Evolutionary conservation across 2,113 vertebrate genomes (phyloP), one percentile per base, ranked within the genome.

Genomic region (Dicerorhinus sumatrensis): DNA sequence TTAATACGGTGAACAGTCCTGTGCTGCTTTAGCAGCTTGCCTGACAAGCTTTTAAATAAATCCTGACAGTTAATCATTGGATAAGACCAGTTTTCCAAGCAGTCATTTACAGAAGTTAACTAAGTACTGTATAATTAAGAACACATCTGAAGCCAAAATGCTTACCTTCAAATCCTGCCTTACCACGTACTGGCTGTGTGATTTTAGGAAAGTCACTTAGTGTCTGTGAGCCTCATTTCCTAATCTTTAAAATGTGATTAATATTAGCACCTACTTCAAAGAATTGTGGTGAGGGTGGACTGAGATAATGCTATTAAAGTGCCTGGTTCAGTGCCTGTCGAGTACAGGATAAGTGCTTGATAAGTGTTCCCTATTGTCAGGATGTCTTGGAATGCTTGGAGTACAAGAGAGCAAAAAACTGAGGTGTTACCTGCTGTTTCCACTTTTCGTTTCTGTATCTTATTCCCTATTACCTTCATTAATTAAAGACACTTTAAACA

Each of bases 31-130:
- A 63, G n/a, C 6, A 58, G 42, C 60, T 75, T 77, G 23, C 56
- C 33, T 94, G 73, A 69, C 8, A 63, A 76, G 39, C 18, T 72
- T 88, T 87, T 67, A 85, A 91, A 25, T 83, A 76, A 94, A 87
- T 77, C 23, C 31, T 96, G 27, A 72, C 20, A 54, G 23, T 54
- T 73, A 65, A 18, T 77, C 62, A 56, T 72, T 94, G 95, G 42
- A 82, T 77, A 91, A 91, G 51, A 83, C 27, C 62, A 83, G 27
- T 69, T 91, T 73, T 97, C 62, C 27, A 91, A 89, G 29, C 16
- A 92, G 29, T 75, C 29, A 65, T 77, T 46, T 89, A 36, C n/a
- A 63, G 51, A 87, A 82, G 16, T 80, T 69, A 89, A 86, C 27
- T 91, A 94, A 54, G 12, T 62, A 6, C 17, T 27, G 0, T 69